A percentile compares a stretch with the other conserved stretches of the same genome.
Conservation (phyloP, 2,888 invertebrate species). For the Diarsia rubi region DNA sequence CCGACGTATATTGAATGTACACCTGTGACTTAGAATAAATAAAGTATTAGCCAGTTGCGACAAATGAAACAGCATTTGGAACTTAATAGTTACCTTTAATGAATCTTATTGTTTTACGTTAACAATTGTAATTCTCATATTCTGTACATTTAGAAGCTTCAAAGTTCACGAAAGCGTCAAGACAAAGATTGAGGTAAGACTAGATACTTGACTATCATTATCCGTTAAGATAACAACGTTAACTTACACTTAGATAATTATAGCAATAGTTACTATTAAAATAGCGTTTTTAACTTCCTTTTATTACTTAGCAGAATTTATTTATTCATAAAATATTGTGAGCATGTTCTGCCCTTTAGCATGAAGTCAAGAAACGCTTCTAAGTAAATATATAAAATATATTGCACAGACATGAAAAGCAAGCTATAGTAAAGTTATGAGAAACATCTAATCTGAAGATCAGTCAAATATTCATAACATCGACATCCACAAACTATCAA, state of each 20-base stretch:
- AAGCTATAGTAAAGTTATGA: constrained; percentile 69
- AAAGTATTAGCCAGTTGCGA: background rate
- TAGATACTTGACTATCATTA: constrained; percentile 39
- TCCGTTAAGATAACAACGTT: constrained; percentile 33
- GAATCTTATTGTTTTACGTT: constrained; percentile 60
- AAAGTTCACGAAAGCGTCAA: constrained; percentile 76
- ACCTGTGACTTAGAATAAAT: background rate
- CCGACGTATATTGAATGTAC: background rate
- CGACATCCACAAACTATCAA: constrained; percentile 44
- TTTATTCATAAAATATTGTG: constrained; percentile 18
- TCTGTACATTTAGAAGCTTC: constrained; percentile 81
- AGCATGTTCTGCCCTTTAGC: constrained; percentile 2
- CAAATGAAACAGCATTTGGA: constrained; percentile 57
- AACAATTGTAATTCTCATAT: constrained; percentile 74
- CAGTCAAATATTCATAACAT: constrained; percentile 75
- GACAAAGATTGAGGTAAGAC: constrained; percentile 66
- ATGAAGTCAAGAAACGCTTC: constrained; percentile 39
- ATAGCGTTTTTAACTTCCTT: constrained; percentile 49
- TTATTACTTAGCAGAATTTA: constrained; percentile 2
- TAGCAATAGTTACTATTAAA: constrained; percentile 50
- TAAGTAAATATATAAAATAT: constrained; percentile 40
- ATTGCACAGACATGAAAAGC: constrained; percentile 70
- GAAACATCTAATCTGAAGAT: constrained; percentile 80
- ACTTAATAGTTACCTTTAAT: constrained; percentile 64
- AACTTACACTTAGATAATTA: constrained; percentile 39